Evolutionary conservation across 2,797 vertebrate species (phyloP).

Genomic region (Lepidocolaptes lacrymiger): DNA sequence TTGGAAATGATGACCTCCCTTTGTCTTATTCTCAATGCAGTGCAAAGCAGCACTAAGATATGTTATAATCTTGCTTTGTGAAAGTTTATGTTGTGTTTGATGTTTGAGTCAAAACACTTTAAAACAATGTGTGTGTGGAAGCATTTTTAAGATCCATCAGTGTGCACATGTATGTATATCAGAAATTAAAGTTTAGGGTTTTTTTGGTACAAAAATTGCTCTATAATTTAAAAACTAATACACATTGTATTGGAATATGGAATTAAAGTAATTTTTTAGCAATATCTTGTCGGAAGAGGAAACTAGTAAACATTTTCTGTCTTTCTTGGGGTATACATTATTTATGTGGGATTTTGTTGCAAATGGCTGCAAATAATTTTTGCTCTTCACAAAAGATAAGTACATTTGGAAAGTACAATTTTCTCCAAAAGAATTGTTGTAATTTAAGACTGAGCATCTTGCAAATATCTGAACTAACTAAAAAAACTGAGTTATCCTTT

Average conservation of each 20-base stretch:
- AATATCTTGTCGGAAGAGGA: background rate
- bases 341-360: background rate
- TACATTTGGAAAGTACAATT: background rate
- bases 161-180: rapidly evolving
- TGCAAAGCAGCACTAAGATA: background rate
- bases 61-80: background rate
- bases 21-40: background rate
- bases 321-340: background rate
- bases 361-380: background rate
- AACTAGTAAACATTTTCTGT: background rate
- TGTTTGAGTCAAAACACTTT: background rate
- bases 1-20: rapidly evolving
- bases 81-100: background rate
- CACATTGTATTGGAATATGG: background rate
- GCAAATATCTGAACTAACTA: background rate
- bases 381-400: background rate
- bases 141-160: background rate
- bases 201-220: background rate
- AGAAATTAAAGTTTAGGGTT: background rate
- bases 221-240: background rate
- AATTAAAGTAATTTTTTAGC: background rate
- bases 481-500: background rate
- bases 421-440: background rate
- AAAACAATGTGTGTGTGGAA: background rate
- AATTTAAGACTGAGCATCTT: background rate